Evolutionary conservation across 2,888 invertebrate species (phyloP), one percentile per base, ranked within the genome.

Genomic region (Serripes groenlandicus): DNA sequence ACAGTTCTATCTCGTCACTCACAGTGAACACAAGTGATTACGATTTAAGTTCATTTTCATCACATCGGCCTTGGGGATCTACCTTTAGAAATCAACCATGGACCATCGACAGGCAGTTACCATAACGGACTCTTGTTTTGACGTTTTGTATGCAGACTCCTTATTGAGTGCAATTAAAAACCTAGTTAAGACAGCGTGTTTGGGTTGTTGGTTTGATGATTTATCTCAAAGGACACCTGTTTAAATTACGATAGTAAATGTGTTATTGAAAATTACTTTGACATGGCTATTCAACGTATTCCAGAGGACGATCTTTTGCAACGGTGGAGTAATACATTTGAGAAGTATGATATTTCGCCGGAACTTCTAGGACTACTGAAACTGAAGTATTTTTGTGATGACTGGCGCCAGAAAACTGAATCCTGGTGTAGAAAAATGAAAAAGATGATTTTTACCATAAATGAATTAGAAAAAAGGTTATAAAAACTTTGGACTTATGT

Each of bases 391-490:
- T 60, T 23, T 26, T 60, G 58, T 26, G 26, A 60, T 60, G 30
- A 60, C 58, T 60, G 58, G 28, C 58, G 58, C 3, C 58, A 60
- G 58, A 60, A 60, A 60, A 28, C 58, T 28, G 28, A 60, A 15
- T 60, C 28, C 21, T 60, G 58, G 58, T 60, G 58, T 60, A 60
- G 26, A 11, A 60, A 60, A 60, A 60, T 60, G 58, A 60, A 60
- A 26, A 60, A 28, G 28, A 23, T 60, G 28, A 60, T 60, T n/a
- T n/a, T n/a, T n/a, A n/a, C n/a, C n/a, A n/a, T n/a, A n/a, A n/a
- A n/a, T n/a, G n/a, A n/a, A n/a, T n/a, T n/a, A n/a, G n/a, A n/a
- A n/a, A n/a, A n/a, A n/a, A n/a, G n/a, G n/a, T n/a, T n/a, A n/a
- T n/a, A n/a, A n/a, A n/a, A n/a, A n/a, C n/a, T n/a, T n/a, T n/a